These are phyloP conservation scores for Cynopterus sphinx DNA, from an alignment of 2,797 vertebrate genomes.

Conservation along the genomic window DNA sequence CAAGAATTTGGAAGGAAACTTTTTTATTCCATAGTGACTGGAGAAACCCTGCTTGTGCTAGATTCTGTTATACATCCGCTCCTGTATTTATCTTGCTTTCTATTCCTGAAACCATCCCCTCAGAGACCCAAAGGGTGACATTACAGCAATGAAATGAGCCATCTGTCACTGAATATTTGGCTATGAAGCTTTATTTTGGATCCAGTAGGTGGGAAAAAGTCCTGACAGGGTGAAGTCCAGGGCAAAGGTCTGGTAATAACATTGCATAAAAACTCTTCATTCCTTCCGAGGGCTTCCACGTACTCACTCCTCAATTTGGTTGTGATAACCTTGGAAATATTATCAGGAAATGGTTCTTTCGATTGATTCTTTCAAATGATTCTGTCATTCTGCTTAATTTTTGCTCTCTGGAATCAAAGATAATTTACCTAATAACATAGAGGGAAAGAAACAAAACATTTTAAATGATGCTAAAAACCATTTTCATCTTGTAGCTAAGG, in stretches of 20 bases:
- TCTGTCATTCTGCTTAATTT: background rate
- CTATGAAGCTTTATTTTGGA: conserved; percentile 25
- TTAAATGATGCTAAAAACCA: background rate
- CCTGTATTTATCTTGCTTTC: background rate
- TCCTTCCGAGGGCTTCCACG: background rate
- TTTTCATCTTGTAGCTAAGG: background rate
- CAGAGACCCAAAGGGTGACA: background rate
- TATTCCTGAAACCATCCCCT: background rate
- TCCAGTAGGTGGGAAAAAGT: background rate
- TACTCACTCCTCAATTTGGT: background rate
- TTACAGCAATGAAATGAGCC: conserved; percentile 31
- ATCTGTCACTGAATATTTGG: conserved; percentile 54
- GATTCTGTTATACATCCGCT: background rate
- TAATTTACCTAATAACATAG: background rate
- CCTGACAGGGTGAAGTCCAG: background rate
- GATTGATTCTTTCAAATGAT: no score
- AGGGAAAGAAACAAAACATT: background rate
- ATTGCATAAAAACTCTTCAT: background rate
- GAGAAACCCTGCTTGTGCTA: background rate
- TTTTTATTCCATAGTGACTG: background rate
- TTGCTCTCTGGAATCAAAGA: background rate
- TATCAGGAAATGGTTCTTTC: background rate
- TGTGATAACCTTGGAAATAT: background rate
- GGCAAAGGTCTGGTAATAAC: background rate
- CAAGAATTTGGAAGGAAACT: background rate